These are phyloP conservation scores for Cephalotes varians DNA, from an alignment of 2,888 invertebrate species.

Conservation along the genomic window DNA sequence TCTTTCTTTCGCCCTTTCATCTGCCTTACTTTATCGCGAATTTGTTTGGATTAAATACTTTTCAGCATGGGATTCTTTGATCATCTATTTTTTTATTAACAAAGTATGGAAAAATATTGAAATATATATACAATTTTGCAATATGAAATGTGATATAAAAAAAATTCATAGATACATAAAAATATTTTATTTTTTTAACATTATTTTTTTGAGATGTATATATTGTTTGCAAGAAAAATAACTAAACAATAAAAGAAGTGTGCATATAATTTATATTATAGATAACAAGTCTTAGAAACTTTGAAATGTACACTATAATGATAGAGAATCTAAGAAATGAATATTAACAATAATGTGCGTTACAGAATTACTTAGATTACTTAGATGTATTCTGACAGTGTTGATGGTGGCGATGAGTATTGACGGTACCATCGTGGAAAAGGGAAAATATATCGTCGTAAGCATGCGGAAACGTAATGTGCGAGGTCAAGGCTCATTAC, in stretches of 20 bases:
- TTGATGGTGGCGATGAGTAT: not conserved
- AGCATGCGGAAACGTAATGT: slow-evolving; percentile 56
- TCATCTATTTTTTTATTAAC: not conserved
- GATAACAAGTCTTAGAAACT: not conserved
- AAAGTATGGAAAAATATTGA: not conserved
- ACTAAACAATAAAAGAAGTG: not conserved
- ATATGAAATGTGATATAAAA: not conserved
- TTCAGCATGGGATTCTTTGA: not conserved
- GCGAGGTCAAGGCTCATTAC: slow-evolving; percentile 32
- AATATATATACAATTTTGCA: not conserved
- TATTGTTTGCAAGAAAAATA: not conserved
- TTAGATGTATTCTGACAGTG: slow-evolving; percentile 1
- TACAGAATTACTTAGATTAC: not conserved
- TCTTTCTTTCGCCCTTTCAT: not conserved
- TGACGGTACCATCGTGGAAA: not conserved
- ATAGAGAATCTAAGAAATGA: not conserved
- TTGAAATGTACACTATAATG: not conserved
- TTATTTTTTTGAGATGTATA: not conserved
- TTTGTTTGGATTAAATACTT: not conserved
- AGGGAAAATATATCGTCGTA: slow-evolving; percentile 28
- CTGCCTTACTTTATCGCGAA: slow-evolving; percentile 17
- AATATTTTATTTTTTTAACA: not conserved
- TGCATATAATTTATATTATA: not conserved
- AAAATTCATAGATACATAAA: not conserved
- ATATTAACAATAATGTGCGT: not conserved